Evolutionary conservation across 2,113 vertebrate species (phyloP).

Genomic region (Alligator sinensis): DNA sequence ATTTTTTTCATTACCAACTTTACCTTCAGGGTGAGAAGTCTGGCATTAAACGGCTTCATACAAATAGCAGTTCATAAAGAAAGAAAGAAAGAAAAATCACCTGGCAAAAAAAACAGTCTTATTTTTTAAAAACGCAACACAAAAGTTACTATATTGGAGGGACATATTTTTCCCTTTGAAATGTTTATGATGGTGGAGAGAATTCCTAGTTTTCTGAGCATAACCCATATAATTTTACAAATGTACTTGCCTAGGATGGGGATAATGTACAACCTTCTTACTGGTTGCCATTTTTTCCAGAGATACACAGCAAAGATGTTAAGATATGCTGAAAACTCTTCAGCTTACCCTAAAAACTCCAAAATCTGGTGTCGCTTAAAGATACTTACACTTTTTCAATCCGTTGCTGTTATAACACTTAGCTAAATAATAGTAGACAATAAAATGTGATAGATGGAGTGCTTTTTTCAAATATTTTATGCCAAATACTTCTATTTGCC

Average conservation of each 20-base stretch:
- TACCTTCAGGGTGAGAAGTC: not conserved
- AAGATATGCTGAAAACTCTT: constrained; percentile 29
- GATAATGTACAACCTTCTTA: not conserved
- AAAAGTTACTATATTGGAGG: not conserved
- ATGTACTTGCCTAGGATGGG: constrained; percentile 2
- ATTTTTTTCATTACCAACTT: constrained; percentile 5
- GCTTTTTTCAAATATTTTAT: not conserved
- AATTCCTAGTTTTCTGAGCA: not conserved
- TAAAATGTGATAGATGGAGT: not conserved
- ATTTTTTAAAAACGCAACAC: not conserved
- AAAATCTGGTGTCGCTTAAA: not conserved
- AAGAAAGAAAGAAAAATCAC: not conserved
- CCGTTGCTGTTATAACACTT: not conserved
- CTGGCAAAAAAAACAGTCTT: not conserved
- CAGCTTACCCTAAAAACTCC: not conserved
- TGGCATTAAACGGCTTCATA: not conserved
- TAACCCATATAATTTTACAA: not conserved
- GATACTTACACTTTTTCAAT: not conserved
- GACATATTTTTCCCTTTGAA: not conserved
- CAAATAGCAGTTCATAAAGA: not conserved
- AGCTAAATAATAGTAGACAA: not conserved
- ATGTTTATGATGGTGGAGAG: not conserved
- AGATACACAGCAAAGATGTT: not conserved
- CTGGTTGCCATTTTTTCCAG: not conserved
- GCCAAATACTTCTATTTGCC: not conserved